Evolutionary conservation across 1,140 invertebrate species (phyloP).

Genomic region (Ceratoteleas bidentatus): DNA sequence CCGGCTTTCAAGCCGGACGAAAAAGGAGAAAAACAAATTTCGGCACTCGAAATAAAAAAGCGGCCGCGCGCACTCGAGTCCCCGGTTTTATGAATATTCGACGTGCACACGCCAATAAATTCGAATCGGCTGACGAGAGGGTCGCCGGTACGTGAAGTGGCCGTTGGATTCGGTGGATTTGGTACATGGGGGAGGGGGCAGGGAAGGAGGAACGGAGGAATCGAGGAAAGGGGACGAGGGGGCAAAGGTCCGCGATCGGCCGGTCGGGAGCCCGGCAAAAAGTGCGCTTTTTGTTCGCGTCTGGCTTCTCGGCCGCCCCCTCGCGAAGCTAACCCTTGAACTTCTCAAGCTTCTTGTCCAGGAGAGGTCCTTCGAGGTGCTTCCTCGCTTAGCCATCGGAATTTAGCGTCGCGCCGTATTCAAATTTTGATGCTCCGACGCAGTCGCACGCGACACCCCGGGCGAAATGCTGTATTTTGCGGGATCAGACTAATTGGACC

Average conservation of each 20-base stretch:
- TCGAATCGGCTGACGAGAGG: slow-evolving; percentile 78
- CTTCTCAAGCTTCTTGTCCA: slow-evolving; percentile 65
- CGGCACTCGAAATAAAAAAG: too few species aligned
- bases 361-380: slow-evolving; percentile 58
- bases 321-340: slow-evolving; percentile 46
- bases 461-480: too few species aligned
- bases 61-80: slow-evolving; percentile 38
- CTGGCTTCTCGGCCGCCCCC: slow-evolving; percentile 30
- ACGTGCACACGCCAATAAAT: slow-evolving; percentile 81
- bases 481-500: too few species aligned
- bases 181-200: too few species aligned
- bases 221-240: too few species aligned
- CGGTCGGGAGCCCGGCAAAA: slow-evolving; percentile 49
- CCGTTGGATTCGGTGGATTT: slow-evolving; percentile 68
- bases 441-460: too few species aligned
- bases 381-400: slow-evolving; percentile 64
- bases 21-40: too few species aligned
- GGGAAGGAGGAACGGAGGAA: too few species aligned
- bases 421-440: slow-evolving; percentile 70
- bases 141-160: slow-evolving; percentile 79
- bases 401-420: slow-evolving; percentile 69
- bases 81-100: slow-evolving; percentile 78
- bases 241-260: too few species aligned
- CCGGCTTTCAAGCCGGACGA: too few species aligned
- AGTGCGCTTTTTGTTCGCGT: slow-evolving; percentile 39